Base-by-base conservation (phyloP, 2,888 invertebrate species). In the Cantharis flavilabris region DNA sequence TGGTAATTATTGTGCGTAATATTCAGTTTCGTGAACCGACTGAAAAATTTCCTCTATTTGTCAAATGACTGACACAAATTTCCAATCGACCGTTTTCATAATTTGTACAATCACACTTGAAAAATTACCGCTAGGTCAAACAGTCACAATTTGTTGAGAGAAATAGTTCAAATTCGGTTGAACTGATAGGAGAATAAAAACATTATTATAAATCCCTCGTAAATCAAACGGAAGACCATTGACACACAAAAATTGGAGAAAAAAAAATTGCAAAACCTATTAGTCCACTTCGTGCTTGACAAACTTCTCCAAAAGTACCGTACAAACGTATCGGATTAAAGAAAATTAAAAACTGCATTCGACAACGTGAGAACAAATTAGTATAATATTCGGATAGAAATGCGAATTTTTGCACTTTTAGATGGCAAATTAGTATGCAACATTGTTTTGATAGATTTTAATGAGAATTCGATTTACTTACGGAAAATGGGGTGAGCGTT, bases 401-500 rank as follows among this genome's bases (percentile, higher is more conserved):
- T 49, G n/a, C 49, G n/a, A 49, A 7, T 49, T 49, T 49, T 49
- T 49, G n/a, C 49, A 49, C 49, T n/a, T n/a, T 49, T 49, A n/a
- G 9, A 49, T 49, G n/a, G n/a, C 49, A 49, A 49, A 49, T 49
- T 49, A n/a, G 49, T 7, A 49, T 49, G 49, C n/a, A 49, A 49
- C n/a, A n/a, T 49, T 49, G 49, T 49, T 49, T 49, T 49, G 49
- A 49, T 49, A 49, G 49, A n/a, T 49, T 49, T 49, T n/a, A 49
- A 49, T 49, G 49, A 49, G 49, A 49, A 49, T 49, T 49, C 49
- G n/a, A 49, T 49, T 49, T 49, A 26, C 14, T 26, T n/a, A 26
- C 14, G 14, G 28, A 28, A 70, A 72, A 72, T 33, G 71, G 71
- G 69, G 73, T 71, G 73, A 18, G 62, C 67, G 64, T 20, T 67